phyloP scores from a whole-genome alignment of 1,140 invertebrate species.

The Drosophila sulfurigaster region DNA sequence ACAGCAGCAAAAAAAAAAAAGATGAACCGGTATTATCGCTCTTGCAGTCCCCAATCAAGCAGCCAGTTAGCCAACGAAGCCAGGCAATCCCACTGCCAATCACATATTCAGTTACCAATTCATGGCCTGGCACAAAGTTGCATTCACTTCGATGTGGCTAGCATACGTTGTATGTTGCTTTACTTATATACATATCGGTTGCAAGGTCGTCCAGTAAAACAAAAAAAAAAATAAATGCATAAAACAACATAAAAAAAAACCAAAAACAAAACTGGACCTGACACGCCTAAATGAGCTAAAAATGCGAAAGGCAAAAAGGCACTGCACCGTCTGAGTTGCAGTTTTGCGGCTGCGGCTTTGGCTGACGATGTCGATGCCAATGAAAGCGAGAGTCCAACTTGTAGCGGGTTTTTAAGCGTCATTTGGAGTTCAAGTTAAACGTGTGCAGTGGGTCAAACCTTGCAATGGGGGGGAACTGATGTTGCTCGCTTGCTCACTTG shows the following conservation, averaged over 20 bases:
- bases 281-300: conserved; percentile 81
- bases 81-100: conserved; percentile 61
- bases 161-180: conserved; percentile 34
- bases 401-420: conserved; percentile 48
- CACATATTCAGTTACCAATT: conserved; percentile 41
- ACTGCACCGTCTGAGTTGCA: conserved; percentile 31
- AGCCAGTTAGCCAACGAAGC: background rate
- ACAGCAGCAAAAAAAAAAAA: conserved; percentile 1
- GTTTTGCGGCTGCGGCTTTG: conserved; percentile 56
- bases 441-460: conserved; percentile 79
- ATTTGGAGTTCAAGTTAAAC: conserved; percentile 82
- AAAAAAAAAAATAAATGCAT: conserved; percentile 40
- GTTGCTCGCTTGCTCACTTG: background rate
- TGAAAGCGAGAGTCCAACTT: conserved; percentile 73
- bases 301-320: conserved; percentile 71
- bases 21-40: conserved; percentile 32
- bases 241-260: conserved; percentile 20
- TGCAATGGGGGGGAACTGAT: conserved; percentile 55
- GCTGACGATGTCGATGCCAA: conserved; percentile 38
- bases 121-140: conserved; percentile 61
- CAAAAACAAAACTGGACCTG: conserved; percentile 67
- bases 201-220: conserved; percentile 79
- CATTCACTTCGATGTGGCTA: conserved; percentile 72
- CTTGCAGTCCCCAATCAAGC: conserved; percentile 4
- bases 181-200: conserved; percentile 62